Evolutionary conservation across 2,888 invertebrate species (phyloP).

Genomic region (Melieria crassipennis): DNA sequence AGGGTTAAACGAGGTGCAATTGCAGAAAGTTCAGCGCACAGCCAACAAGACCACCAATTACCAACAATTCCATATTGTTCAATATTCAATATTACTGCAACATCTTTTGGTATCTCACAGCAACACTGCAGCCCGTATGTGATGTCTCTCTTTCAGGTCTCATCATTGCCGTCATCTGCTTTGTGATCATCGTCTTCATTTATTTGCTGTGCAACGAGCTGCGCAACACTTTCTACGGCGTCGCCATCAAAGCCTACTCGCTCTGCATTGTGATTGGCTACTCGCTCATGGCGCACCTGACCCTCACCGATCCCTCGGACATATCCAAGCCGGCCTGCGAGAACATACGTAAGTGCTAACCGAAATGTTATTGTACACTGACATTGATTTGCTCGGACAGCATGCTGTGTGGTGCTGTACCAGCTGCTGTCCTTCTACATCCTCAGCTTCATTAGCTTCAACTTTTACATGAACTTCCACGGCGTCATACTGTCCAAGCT

Average conservation of each 20-base stretch:
- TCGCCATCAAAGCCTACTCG: slow-evolving; percentile 55
- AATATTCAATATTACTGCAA: too few species aligned
- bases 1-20: too few species aligned
- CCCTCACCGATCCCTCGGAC: slow-evolving; percentile 53
- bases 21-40: not conserved
- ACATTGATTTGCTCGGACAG: slow-evolving; percentile 34
- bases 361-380: not conserved
- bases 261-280: slow-evolving; percentile 57
- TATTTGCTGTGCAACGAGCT: slow-evolving; percentile 55
- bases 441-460: slow-evolving; percentile 55
- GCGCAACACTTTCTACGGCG: slow-evolving; percentile 59
- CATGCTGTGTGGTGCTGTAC: slow-evolving; percentile 51
- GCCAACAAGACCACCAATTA: too few species aligned
- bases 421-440: slow-evolving; percentile 57
- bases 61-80: too few species aligned
- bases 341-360: slow-evolving; percentile 51
- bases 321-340: slow-evolving; percentile 51
- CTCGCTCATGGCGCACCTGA: slow-evolving; percentile 54
- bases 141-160: slow-evolving; percentile 47
- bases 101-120: too few species aligned
- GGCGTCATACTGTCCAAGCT: slow-evolving; percentile 55
- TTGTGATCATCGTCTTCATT: slow-evolving; percentile 53
- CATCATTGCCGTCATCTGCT: slow-evolving; percentile 56
- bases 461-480: slow-evolving; percentile 56
- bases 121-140: too few species aligned